Conservation (phyloP, 2,113 vertebrate species). For the Gasterosteus nipponicus region DNA sequence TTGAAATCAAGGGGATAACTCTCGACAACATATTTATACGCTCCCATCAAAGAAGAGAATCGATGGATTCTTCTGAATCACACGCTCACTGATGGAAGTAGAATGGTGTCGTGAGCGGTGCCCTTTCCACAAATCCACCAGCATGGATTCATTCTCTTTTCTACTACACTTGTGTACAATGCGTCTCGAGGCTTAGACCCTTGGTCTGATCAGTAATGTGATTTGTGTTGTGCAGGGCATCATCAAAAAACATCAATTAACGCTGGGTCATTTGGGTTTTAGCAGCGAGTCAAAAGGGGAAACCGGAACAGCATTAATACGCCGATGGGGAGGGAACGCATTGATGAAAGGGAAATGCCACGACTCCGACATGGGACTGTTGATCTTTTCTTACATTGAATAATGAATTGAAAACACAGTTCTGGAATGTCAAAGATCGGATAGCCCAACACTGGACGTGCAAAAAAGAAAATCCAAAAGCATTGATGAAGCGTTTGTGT, state of each 20-base stretch:
- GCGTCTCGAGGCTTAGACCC: conserved; percentile 45
- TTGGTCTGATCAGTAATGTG: conserved; percentile 55
- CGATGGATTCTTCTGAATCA: conserved; percentile 25
- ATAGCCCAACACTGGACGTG: too few species aligned
- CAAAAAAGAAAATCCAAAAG: background rate
- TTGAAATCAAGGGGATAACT: conserved; percentile 17
- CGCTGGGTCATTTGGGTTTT: conserved; percentile 45
- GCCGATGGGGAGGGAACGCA: conserved; percentile 16
- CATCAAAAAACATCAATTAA: conserved; percentile 61
- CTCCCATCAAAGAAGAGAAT: conserved; percentile 10
- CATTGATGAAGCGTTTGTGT: background rate
- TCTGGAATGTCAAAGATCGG: background rate
- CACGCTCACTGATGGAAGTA: conserved; percentile 34
- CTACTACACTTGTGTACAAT: conserved; percentile 54
- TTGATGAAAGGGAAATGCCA: conserved; percentile 2
- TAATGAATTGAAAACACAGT: conserved; percentile 9
- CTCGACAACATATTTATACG: background rate
- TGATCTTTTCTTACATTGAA: conserved; percentile 23
- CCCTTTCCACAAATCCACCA: conserved; percentile 70
- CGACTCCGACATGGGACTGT: background rate
- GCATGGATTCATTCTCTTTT: conserved; percentile 27
- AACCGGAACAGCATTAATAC: conserved; percentile 14
- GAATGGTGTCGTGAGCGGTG: conserved; percentile 50
- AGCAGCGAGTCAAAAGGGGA: conserved; percentile 26
- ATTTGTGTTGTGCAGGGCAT: conserved; percentile 55